A percentile compares a stretch with the other conserved stretches of the same genome.
phyloP scores from a whole-genome alignment of 2,113 vertebrate genomes.

The Pimephales promelas region DNA sequence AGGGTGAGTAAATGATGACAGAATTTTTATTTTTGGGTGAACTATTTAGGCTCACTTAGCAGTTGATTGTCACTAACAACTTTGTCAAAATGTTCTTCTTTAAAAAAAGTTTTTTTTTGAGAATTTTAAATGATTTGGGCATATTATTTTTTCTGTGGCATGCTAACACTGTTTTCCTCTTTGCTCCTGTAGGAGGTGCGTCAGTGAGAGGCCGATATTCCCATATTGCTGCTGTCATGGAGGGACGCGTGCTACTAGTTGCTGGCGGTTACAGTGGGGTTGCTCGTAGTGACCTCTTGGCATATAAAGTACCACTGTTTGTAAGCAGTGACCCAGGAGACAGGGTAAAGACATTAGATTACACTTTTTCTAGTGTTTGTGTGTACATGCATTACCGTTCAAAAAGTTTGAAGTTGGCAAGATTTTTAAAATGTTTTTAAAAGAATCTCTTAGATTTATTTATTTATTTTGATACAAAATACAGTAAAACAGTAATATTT shows the following conservation, averaged over 20 bases:
- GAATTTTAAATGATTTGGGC: neutral
- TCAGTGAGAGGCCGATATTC: constrained; percentile 85
- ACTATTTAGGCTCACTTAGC: neutral
- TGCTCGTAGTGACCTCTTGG: constrained; percentile 85
- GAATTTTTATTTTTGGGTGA: too few species aligned
- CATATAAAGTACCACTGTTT: constrained; percentile 91
- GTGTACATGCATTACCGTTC: neutral
- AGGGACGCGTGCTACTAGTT: constrained; percentile 86
- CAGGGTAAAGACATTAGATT: constrained; percentile 65
- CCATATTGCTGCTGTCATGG: constrained; percentile 87
- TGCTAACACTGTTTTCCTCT: neutral
- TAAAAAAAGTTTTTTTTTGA: neutral
- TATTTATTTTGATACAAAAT: neutral
- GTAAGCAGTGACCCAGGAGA: constrained; percentile 84
- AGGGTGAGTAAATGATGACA: too few species aligned
- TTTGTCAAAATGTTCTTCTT: neutral
- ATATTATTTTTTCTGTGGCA: neutral
- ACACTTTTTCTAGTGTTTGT: neutral
- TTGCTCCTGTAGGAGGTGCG: constrained; percentile 66
- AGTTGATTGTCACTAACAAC: neutral
- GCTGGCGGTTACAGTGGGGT: constrained; percentile 88
- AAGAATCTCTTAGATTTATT: neutral
- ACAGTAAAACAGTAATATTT: neutral
- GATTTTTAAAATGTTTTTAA: neutral
- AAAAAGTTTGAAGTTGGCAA: neutral